Conservation (phyloP, 2,888 invertebrate species). For the Fabriciana adippe region DNA sequence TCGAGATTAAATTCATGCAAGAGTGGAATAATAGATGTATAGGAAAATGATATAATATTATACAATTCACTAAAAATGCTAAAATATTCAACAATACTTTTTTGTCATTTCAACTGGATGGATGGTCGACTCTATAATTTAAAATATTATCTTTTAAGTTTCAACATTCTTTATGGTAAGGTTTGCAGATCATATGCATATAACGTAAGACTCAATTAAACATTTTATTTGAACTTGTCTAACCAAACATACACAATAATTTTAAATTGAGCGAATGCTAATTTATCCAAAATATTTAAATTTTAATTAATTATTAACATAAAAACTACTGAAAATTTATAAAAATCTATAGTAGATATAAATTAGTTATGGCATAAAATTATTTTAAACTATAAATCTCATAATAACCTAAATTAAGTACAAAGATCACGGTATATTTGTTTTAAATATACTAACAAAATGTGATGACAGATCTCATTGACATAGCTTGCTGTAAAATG, state of each 20-base stretch:
- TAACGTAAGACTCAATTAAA: neutral
- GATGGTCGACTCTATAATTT: neutral
- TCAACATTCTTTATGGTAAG: neutral
- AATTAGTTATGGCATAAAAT: constrained; percentile 81
- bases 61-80: constrained; percentile 25
- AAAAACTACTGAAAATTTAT: constrained; percentile 58
- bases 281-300: constrained; percentile 58
- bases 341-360: constrained; percentile 69
- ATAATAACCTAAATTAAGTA: constrained; percentile 73
- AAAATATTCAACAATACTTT: constrained; percentile 32
- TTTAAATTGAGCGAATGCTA: constrained; percentile 72
- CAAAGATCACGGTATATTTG: constrained; percentile 61
- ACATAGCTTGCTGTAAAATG: constrained; percentile 8
- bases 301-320: constrained; percentile 46
- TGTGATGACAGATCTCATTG: constrained; percentile 55
- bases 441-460: constrained; percentile 43
- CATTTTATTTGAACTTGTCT: constrained; percentile 25
- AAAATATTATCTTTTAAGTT: neutral
- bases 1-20: constrained; percentile 22
- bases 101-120: constrained; percentile 17
- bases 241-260: constrained; percentile 47
- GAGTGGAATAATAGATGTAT: constrained; percentile 2
- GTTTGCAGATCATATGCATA: neutral
- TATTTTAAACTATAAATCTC: constrained; percentile 67
- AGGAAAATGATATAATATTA: constrained; percentile 15